These are phyloP conservation scores for Brachionus calyciflorus DNA, from an alignment of 1,140 invertebrate genomes.

Conservation along the genomic window DNA sequence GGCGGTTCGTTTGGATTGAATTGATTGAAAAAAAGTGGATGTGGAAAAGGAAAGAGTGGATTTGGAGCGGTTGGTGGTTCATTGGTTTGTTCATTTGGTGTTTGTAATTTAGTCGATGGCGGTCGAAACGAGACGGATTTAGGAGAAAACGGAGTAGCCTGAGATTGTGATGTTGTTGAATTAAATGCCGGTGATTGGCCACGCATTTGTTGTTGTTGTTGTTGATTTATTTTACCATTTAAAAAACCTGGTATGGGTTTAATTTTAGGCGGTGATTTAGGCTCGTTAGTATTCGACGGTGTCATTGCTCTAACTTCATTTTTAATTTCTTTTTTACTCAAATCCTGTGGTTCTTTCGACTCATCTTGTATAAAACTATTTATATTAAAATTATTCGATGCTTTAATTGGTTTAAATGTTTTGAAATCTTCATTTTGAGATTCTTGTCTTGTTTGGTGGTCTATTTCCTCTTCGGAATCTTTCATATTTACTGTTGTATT, in stretches of 20 bases:
- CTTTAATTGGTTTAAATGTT: conserved; percentile 25
- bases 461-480: background rate
- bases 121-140: conserved; percentile 21
- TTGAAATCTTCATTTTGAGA: background rate
- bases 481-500: conserved; percentile 21
- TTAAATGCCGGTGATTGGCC: conserved; percentile 22
- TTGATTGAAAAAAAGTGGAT: background rate
- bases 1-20: background rate
- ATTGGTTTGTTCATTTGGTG: too few species aligned
- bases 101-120: conserved; percentile 15
- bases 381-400: background rate
- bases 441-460: background rate
- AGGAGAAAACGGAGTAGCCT: background rate
- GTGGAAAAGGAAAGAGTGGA: background rate
- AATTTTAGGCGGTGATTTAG: conserved; percentile 2
- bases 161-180: background rate
- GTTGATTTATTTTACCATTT: background rate
- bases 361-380: background rate
- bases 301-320: background rate
- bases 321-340: conserved; percentile 3
- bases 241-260: conserved; percentile 10
- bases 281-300: too few species aligned
- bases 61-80: background rate
- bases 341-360: background rate
- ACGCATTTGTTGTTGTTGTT: too few species aligned